A percentile compares a stretch with the other conserved stretches of the same genome.
phyloP scores from a whole-genome alignment of 2,113 vertebrate genomes.

The Aegithalos caudatus region DNA sequence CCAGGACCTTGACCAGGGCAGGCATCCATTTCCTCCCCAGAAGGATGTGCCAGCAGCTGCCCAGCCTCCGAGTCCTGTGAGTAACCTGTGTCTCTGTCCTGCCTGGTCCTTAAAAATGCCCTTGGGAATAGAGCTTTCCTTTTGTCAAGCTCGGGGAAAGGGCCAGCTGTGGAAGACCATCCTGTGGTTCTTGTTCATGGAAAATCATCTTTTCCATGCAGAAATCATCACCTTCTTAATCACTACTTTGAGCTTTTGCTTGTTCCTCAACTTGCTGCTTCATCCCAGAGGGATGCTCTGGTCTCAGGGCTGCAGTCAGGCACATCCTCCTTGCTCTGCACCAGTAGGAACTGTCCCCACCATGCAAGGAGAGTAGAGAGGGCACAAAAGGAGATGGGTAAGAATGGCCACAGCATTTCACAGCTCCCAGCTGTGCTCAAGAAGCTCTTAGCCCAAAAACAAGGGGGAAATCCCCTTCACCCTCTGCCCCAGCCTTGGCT shows the following conservation, averaged over 20 bases:
- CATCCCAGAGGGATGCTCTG: not conserved
- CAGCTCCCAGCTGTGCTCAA: not conserved
- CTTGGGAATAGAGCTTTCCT: not conserved
- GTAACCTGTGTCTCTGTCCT: slow-evolving; percentile 39
- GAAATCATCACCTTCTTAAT: not conserved
- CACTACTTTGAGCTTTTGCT: not conserved
- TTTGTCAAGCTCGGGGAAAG: not conserved
- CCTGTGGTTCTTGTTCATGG: not conserved
- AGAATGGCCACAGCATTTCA: not conserved
- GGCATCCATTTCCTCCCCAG: slow-evolving; percentile 86
- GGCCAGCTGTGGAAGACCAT: not conserved
- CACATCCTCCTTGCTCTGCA: not conserved
- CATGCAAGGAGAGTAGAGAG: not conserved
- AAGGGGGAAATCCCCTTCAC: not conserved
- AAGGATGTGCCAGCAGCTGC: slow-evolving; percentile 89
- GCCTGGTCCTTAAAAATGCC: not conserved
- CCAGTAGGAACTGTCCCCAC: not conserved
- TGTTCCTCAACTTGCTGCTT: not conserved
- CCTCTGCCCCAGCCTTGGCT: not conserved
- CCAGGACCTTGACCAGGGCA: slow-evolving; percentile 86
- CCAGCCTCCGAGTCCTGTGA: slow-evolving; percentile 90
- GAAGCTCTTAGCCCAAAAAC: not conserved
- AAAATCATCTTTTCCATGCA: not conserved
- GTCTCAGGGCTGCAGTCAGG: not conserved
- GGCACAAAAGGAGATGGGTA: not conserved